Conservation (phyloP, 2,797 vertebrate species). For the Moxostoma hubbsi region DNA sequence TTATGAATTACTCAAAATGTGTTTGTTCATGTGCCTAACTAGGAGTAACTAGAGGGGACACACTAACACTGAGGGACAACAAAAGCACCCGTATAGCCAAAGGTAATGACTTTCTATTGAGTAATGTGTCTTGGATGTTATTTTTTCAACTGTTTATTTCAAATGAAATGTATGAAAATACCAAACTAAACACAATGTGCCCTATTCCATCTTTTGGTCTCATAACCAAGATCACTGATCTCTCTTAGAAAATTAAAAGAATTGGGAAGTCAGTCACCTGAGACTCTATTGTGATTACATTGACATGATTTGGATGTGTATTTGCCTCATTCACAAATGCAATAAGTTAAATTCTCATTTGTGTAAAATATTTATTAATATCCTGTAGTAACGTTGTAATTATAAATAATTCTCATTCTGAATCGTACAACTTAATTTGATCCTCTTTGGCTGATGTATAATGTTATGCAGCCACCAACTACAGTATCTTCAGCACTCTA, state of each 20-base stretch:
- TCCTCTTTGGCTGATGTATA: slow-evolving; percentile 7
- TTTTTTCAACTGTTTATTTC: not conserved
- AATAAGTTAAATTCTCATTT: not conserved
- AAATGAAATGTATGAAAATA: no score
- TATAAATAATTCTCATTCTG: not conserved
- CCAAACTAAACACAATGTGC: not conserved
- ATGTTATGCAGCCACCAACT: not conserved
- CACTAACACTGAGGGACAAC: slow-evolving; percentile 70
- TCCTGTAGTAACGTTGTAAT: not conserved
- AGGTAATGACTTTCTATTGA: slow-evolving; percentile 46
- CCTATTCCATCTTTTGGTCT: not conserved
- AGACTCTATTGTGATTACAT: not conserved
- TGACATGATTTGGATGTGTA: not conserved
- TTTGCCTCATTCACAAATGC: not conserved
- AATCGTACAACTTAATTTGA: not conserved
- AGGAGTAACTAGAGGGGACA: slow-evolving; percentile 79
- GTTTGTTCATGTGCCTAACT: slow-evolving; percentile 32
- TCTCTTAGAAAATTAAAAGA: not conserved
- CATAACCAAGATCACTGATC: not conserved
- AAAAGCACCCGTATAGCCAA: slow-evolving; percentile 75
- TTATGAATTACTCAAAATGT: slow-evolving; percentile 4
- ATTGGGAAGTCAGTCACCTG: no score
- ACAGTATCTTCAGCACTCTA: not conserved
- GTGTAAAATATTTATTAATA: slow-evolving; percentile 7
- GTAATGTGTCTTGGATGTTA: not conserved